Evolutionary conservation across 2,113 vertebrate genomes (phyloP), one percentile per base, ranked within the genome.

Genomic region (Pachypanchax playfairii): DNA sequence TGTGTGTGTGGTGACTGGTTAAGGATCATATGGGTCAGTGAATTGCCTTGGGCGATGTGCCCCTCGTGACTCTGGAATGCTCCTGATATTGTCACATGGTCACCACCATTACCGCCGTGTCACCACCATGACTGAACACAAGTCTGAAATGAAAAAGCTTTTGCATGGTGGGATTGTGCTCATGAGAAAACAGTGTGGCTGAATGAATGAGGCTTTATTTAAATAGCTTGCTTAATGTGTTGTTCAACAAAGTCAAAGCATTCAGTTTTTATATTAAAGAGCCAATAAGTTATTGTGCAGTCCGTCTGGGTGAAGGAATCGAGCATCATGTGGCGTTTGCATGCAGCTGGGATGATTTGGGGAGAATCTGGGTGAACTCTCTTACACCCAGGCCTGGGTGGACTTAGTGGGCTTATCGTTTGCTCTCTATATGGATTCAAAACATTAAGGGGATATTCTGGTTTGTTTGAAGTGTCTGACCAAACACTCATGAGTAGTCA

Each of bases 51-150:
- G 83, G 75, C 17, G 17, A 76, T 53, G 22, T 56, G 44, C 62
- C 75, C 67, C 68, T 66, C 11, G 52, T 85, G 75, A 75, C 62
- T 67, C 24, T 14, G 75, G 81, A 81, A 83, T 81, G 81, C 65
- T 79, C 48, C 61, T 51, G 46, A 76, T 72, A 54, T 77, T 72
- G 80, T 84, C 80, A 82, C 79, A 70, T 73, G 79, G 61, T 79
- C 52, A 50, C 48, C 75, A 54, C 61, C 57, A 44, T 64, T 52
- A 70, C 68, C 3, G 3, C 55, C 49, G 13, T 60, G 53, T 70
- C 70, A 71, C 74, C 22, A 28, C 33, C 47, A 6, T 81, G 82
- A 75, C 79, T 8, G 36, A 59, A 65, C 26, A 31, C 73, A n/a
- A n/a, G n/a, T 58, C 50, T 12, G 54, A 6, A 72, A 59, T 53